Conservation (phyloP, 2,797 vertebrate species). For the Semaprochilodus insignis region DNA sequence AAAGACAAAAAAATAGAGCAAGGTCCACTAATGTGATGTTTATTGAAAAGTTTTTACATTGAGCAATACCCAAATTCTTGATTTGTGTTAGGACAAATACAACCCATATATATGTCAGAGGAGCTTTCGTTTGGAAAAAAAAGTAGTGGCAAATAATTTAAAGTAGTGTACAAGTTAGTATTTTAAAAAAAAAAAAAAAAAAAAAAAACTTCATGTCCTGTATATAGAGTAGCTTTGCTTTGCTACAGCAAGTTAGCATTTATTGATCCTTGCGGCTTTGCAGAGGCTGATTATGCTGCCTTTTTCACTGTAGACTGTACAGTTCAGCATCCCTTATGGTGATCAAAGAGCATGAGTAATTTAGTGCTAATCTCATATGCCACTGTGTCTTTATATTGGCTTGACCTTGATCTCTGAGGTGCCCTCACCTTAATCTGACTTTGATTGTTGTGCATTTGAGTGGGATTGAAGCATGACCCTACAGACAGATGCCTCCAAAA, state of each 20-base stretch:
- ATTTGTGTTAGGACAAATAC: too few relatives aligned
- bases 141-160: too few relatives aligned
- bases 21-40: too few relatives aligned
- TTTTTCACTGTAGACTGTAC: background rate
- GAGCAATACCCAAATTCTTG: too few relatives aligned
- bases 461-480: background rate
- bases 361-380: constrained; percentile 4
- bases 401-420: constrained; percentile 9
- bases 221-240: background rate
- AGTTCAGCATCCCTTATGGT: background rate
- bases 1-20: too few relatives aligned
- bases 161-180: too few relatives aligned
- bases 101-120: too few relatives aligned
- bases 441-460: background rate
- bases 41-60: too few relatives aligned
- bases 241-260: background rate
- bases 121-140: too few relatives aligned
- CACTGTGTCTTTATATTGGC: background rate
- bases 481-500: background rate
- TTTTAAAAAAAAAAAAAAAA: too few relatives aligned
- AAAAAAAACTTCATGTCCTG: background rate
- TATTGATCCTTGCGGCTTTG: background rate
- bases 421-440: background rate
- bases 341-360: constrained; percentile 9
- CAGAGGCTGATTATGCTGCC: background rate